Evolutionary conservation across 2,888 invertebrate species (phyloP).

Genomic region (Glomeris marginata): DNA sequence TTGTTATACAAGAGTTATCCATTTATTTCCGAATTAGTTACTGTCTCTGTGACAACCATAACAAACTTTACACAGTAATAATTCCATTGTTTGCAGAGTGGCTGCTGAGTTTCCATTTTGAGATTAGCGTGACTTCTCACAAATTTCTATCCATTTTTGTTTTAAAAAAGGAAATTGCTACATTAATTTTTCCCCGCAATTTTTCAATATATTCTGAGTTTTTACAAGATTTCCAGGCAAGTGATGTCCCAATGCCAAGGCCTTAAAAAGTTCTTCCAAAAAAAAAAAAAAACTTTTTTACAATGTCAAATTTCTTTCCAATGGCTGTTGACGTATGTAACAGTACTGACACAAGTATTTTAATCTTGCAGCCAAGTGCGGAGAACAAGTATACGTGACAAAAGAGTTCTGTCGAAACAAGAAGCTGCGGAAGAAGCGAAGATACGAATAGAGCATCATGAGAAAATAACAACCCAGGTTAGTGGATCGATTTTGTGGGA

Average conservation of each 20-base stretch:
- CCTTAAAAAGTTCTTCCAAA: too few species aligned
- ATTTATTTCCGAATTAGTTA: not conserved
- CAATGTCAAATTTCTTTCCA: not conserved
- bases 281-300: not conserved
- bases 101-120: not conserved
- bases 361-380: slow-evolving; percentile 58
- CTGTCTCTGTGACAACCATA: not conserved
- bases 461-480: too few species aligned
- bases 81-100: not conserved
- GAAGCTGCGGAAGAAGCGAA: slow-evolving; percentile 89
- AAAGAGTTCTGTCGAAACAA: slow-evolving; percentile 79
- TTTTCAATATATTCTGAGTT: too few species aligned
- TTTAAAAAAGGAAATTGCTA: not conserved
- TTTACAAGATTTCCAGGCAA: too few species aligned
- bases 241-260: too few species aligned
- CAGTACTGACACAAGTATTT: not conserved
- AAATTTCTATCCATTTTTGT: not conserved
- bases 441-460: slow-evolving; percentile 40
- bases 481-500: too few species aligned
- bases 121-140: not conserved
- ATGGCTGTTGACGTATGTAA: not conserved
- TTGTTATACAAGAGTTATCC: not conserved
- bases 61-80: not conserved
- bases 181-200: not conserved
- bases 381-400: slow-evolving; percentile 82